phyloP scores from a whole-genome alignment of 2,888 invertebrate genomes.

The Scelioninae gen. 1 region DNA sequence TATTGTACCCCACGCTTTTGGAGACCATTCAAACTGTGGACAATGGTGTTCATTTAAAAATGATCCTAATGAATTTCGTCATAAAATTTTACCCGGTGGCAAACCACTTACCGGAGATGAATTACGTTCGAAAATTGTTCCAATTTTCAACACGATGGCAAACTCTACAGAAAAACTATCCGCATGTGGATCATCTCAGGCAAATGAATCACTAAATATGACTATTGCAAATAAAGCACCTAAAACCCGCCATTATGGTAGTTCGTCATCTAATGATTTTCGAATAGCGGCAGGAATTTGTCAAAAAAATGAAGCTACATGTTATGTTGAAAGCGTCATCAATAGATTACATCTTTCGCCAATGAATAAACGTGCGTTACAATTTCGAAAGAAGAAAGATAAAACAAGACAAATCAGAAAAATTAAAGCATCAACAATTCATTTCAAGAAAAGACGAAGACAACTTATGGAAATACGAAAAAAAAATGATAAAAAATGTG shows the following conservation, averaged over 20 bases:
- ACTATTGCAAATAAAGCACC: not conserved
- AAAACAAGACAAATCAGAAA: constrained; percentile 2
- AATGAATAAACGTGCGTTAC: not conserved
- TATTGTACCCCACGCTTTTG: no score
- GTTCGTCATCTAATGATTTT: constrained; percentile 54
- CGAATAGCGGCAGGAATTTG: constrained; percentile 49
- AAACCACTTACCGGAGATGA: no score
- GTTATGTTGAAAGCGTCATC: not conserved
- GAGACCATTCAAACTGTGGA: no score
- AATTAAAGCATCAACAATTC: not conserved
- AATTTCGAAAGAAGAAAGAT: not conserved
- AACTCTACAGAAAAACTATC: not conserved
- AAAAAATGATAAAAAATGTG: constrained; percentile 4
- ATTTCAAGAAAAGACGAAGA: constrained; percentile 22
- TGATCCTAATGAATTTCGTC: no score
- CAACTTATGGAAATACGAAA: constrained; percentile 17
- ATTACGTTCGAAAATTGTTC: not conserved
- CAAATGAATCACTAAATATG: constrained; percentile 7
- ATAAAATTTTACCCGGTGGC: no score
- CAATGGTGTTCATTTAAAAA: no score
- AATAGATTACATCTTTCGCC: not conserved
- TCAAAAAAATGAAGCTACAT: constrained; percentile 55
- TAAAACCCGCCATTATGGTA: constrained; percentile 30
- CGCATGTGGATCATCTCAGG: constrained; percentile 53
- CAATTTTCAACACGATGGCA: not conserved